Base-by-base conservation (phyloP, 2,888 invertebrate species). In the Drosophila anomalipes region DNA sequence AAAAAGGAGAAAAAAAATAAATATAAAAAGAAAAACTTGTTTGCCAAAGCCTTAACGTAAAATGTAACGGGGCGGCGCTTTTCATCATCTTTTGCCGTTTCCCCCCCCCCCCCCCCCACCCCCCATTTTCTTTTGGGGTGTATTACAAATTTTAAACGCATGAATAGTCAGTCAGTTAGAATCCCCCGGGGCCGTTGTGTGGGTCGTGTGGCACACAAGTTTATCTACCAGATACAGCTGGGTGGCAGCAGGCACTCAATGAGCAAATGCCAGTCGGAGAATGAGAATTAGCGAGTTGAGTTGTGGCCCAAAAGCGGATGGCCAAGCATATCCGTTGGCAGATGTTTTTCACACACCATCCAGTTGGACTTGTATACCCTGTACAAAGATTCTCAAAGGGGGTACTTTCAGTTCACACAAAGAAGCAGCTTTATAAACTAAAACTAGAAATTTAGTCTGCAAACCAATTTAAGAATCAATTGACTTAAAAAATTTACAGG, bases 121-220 rank as follows among this genome's bases (percentile, higher is more conserved):
- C 5, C 35, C 16, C 77, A 68, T 80, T 82, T 81, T 81, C 81
- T 72, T 79, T 76, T 67, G 35, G 41, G 72, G 79, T 83, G 84
- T 85, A 81, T 85, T 83, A 89, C 84, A 88, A 88, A 85, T 85
- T 87, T 88, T 81, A 86, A 83, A 88, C 85, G 85, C 85, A 85
- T 85, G 85, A 85, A 88, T 85, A 88, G 85, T 86, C 85, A 88
- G 85, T 86, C 85, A 88, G 81, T 79, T 67, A 75, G 79, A 83
- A 81, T 66, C 73, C 77, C 77, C 82, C 71, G 73, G 71, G 79
- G 77, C 67, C 37, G 33, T n/a, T 62, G 62, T 59, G 54, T 58
- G 49, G 37, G 49, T 62, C 47, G 33, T 14, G 60, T 14, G 60
- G 63, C 74, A 69, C 67, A 56, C 59, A 81, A 70, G 82, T 83